Evolutionary conservation across 1,140 invertebrate genomes (phyloP).

Genomic region (Archegozetes longisetosus): DNA sequence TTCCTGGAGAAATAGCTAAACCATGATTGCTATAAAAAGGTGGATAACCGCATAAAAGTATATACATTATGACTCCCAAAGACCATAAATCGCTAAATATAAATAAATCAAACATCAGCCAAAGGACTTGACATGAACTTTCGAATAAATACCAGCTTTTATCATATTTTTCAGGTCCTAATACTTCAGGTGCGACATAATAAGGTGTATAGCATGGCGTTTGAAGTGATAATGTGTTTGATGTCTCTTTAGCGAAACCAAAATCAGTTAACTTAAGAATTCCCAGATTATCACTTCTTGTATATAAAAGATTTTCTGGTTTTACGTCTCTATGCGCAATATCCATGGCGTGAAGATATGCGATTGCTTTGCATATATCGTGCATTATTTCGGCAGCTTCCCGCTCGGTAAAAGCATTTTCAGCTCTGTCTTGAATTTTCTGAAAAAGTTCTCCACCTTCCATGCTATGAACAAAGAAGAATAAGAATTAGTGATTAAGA

Average conservation of each 20-base stretch:
- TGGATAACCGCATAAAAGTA: slow-evolving; percentile 90
- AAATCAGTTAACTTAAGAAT: slow-evolving; percentile 93
- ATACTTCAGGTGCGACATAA: slow-evolving; percentile 91
- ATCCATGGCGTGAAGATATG: slow-evolving; percentile 81
- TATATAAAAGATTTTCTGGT: slow-evolving; percentile 42
- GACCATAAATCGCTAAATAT: slow-evolving; percentile 76
- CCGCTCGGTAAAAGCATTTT: slow-evolving; percentile 85
- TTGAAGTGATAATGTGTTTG: slow-evolving; percentile 62
- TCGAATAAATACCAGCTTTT: slow-evolving; percentile 39
- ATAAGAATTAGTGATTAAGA: slow-evolving; percentile 17
- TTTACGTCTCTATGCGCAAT: slow-evolving; percentile 96
- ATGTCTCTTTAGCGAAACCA: slow-evolving; percentile 97
- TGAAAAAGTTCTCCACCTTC: slow-evolving; percentile 34
- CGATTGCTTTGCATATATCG: slow-evolving; percentile 89
- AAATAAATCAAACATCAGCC: slow-evolving; percentile 4
- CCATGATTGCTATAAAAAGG: slow-evolving; percentile 97
- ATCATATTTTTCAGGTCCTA: slow-evolving; percentile 94
- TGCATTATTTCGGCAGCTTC: slow-evolving; percentile 84
- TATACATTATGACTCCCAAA: slow-evolving; percentile 91
- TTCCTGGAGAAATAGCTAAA: slow-evolving; percentile 92
- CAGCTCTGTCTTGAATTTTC: slow-evolving; percentile 82
- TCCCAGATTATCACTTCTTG: slow-evolving; percentile 35
- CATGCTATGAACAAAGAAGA: slow-evolving; percentile 89
- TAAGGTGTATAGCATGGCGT: slow-evolving; percentile 98
- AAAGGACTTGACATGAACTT: no score